phyloP scores from a whole-genome alignment of 2,888 invertebrate genomes.

The Odontothrips loti region DNA sequence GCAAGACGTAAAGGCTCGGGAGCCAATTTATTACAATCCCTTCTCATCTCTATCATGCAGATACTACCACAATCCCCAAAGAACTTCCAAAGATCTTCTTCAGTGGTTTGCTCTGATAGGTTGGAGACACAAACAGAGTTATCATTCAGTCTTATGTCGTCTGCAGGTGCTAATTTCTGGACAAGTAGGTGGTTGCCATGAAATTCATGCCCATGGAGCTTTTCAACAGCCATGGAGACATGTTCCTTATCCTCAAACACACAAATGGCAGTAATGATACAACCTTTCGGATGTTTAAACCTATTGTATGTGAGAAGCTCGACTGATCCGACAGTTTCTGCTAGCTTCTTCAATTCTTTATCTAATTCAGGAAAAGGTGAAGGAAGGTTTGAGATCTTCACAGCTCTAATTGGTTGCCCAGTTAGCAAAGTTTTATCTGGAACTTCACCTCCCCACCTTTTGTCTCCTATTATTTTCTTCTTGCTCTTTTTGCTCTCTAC shows the following conservation, averaged over 20 bases:
- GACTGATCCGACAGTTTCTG: not conserved
- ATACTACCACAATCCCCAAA: not conserved
- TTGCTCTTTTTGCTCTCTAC: not conserved
- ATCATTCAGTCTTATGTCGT: not conserved
- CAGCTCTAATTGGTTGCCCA: not conserved
- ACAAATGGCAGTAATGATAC: not conserved
- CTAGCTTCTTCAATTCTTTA: not conserved
- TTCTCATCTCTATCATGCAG: not conserved
- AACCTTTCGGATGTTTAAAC: not conserved
- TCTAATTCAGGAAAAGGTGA: not conserved
- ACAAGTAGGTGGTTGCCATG: not conserved
- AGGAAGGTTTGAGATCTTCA: not conserved
- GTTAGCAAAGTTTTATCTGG: not conserved
- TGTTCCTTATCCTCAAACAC: not conserved
- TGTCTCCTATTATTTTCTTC: not conserved
- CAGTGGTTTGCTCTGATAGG: not conserved
- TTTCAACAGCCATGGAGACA: not conserved
- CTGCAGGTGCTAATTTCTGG: not conserved
- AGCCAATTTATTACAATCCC: not conserved
- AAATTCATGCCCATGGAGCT: not conserved
- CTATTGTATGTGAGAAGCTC: not conserved
- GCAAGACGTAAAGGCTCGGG: not conserved
- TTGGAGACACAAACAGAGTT: not conserved
- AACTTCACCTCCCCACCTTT: not conserved
- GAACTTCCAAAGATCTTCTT: not conserved